phyloP scores from a whole-genome alignment of 2,888 invertebrate genomes.

The Tipula lateralis region DNA sequence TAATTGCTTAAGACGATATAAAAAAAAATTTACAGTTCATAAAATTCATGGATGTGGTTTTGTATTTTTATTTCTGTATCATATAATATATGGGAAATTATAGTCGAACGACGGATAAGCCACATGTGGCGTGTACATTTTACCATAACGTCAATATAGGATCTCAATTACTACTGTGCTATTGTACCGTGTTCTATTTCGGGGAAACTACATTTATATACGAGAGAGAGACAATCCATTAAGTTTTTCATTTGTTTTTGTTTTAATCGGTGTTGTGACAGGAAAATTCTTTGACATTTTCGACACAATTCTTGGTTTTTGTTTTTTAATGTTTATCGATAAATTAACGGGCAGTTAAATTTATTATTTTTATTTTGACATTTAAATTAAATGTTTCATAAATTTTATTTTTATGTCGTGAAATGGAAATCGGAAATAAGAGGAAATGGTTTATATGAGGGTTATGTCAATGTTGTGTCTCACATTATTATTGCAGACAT shows the following conservation, averaged over 20 bases:
- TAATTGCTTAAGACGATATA: not conserved
- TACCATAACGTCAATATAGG: not conserved
- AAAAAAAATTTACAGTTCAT: constrained; percentile 28
- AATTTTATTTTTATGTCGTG: not conserved
- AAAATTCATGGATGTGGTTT: constrained; percentile 28
- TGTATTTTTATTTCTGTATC: not conserved
- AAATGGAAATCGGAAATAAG: not conserved
- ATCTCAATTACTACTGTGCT: not conserved
- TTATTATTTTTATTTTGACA: not conserved
- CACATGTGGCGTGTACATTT: not conserved
- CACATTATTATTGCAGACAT: too few relatives aligned
- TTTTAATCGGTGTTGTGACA: not conserved
- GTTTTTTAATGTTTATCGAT: not conserved
- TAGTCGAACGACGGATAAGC: not conserved
- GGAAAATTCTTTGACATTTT: not conserved
- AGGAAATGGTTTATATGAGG: too few relatives aligned
- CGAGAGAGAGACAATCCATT: not conserved
- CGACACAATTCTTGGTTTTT: not conserved
- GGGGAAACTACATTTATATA: not conserved
- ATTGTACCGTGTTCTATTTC: not conserved
- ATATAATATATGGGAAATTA: not conserved
- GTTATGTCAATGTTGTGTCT: too few relatives aligned
- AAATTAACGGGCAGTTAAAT: not conserved
- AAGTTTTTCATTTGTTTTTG: not conserved
- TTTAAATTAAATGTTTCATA: constrained; percentile 3